Percentiles rank a stretch among this genome's conserved stretches.
These are phyloP conservation scores for Parotia lawesii DNA, from an alignment of 2,113 vertebrate genomes.

Conservation along the genomic window DNA sequence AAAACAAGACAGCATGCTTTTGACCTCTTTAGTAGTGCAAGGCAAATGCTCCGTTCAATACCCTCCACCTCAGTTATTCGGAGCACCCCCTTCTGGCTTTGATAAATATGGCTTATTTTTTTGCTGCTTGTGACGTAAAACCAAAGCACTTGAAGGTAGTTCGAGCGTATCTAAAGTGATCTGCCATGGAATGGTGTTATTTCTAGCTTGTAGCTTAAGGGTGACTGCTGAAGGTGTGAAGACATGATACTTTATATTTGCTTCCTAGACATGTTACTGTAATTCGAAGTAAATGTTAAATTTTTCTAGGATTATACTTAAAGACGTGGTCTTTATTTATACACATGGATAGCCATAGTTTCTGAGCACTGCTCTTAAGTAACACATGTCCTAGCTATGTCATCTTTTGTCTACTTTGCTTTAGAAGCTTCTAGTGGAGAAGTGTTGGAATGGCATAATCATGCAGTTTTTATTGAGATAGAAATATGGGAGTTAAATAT, in stretches of 20 bases:
- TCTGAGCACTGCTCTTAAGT: not conserved
- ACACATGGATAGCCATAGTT: not conserved
- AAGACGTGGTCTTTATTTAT: not conserved
- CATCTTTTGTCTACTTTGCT: not conserved
- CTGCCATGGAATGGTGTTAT: not conserved
- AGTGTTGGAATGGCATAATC: not conserved
- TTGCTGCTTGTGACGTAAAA: not conserved
- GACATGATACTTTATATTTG: not conserved
- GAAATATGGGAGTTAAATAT: not conserved
- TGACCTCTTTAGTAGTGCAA: not conserved
- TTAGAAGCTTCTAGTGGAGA: constrained; percentile 1
- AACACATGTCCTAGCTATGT: not conserved
- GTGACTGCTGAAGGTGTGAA: not conserved
- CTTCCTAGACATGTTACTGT: not conserved
- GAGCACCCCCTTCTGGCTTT: constrained; percentile 51
- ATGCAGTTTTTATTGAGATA: not conserved
- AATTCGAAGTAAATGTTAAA: not conserved
- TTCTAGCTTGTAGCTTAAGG: not conserved
- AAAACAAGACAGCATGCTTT: not conserved
- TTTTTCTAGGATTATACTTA: not conserved
- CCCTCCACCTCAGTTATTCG: not conserved
- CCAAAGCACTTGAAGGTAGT: not conserved
- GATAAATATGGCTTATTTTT: not conserved
- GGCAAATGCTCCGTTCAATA: not conserved
- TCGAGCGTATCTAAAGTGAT: not conserved